Base-by-base conservation (phyloP, 2,113 vertebrate genomes). In the Lagenorhynchus albirostris region DNA sequence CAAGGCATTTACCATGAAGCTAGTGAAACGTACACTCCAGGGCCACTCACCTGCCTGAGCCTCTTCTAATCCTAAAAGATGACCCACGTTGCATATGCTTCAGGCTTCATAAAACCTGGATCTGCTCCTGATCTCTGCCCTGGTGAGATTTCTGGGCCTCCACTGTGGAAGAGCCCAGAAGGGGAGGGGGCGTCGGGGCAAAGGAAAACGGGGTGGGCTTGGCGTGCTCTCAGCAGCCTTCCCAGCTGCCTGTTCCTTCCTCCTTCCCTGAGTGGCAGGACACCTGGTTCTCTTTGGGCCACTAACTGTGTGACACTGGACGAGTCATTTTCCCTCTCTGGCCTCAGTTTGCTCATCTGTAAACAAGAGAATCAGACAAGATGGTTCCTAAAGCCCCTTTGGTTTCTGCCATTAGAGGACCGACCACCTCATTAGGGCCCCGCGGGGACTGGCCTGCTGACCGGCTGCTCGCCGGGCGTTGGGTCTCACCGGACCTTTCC, bases 1-100 rank as follows among this genome's bases (percentile, higher is more conserved):
- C n/a, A 55, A 47, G 25, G 63, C 50, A 73, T 10, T 81, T 6
- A 23, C 21, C 1, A 0, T 6, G 36, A 84, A 26, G 12, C 47
- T 23, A 31, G 53, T 7, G 55, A 91, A 38, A 67, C 9, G 2
- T 50, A 9, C 5, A 58, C 79, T 83, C 44, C 26, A 70, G 88
- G 26, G n/a, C 36, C 5, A 3, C 7, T 44, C 1, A 5, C 8
- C 26, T 3, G 76, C 58, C 55, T 0, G 2, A 38, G 18, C 10
- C 31, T 23, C 23, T 68, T 58, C 68, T 73, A 20, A 21, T 11
- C 70, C 88, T 9, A 38, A 65, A 87, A 93, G 41, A 55, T 21
- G 8, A 21, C 29, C 73, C 25, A 31, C 38, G 20, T 8, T 25
- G 36, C 8, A 23, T 7, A 26, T 20, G 12, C 53, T 77, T 53